Evolutionary conservation across 2,888 invertebrate species (phyloP).

Genomic region (Orthonevra nobilis): DNA sequence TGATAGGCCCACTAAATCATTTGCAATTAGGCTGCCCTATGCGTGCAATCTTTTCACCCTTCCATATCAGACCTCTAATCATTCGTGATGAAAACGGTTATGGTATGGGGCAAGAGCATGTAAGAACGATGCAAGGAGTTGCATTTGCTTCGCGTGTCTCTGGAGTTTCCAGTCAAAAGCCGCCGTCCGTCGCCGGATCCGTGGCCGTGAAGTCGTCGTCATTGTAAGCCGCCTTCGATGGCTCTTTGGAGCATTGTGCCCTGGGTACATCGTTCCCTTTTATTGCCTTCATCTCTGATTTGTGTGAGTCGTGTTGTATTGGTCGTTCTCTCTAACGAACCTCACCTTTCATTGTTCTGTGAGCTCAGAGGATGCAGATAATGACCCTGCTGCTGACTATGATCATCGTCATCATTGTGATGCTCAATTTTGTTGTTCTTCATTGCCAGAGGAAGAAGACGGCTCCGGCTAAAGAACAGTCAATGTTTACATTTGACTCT

Average conservation of each 20-base stretch:
- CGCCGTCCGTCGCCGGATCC: background rate
- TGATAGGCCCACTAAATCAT: slow-evolving; percentile 53
- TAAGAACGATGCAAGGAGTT: slow-evolving; percentile 47
- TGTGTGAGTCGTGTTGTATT: slow-evolving; percentile 54
- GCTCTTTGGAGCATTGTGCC: slow-evolving; percentile 13
- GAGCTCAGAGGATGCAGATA: slow-evolving; percentile 35
- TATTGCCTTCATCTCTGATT: slow-evolving; percentile 66
- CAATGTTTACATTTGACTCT: slow-evolving; percentile 57
- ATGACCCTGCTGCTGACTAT: slow-evolving; percentile 27
- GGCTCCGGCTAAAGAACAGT: slow-evolving; percentile 20
- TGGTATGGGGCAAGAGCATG: too few relatives aligned
- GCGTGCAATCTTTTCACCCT: slow-evolving; percentile 16
- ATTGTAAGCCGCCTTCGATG: slow-evolving; percentile 29
- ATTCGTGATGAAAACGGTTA: slow-evolving; percentile 48
- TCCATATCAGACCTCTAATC: slow-evolving; percentile 41
- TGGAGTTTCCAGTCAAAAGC: slow-evolving; percentile 38
- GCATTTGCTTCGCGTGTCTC: slow-evolving; percentile 55
- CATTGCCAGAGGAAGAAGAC: background rate
- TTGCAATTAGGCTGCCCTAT: slow-evolving; percentile 64
- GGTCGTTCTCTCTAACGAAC: slow-evolving; percentile 55
- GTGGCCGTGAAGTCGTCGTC: background rate
- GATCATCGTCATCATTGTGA: slow-evolving; percentile 7
- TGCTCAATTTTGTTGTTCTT: slow-evolving; percentile 28
- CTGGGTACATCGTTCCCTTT: slow-evolving; percentile 50
- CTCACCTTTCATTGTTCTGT: slow-evolving; percentile 61